Evolutionary conservation across 2,888 invertebrate species (phyloP).

Genomic region (Lamellibrachia satsuma): DNA sequence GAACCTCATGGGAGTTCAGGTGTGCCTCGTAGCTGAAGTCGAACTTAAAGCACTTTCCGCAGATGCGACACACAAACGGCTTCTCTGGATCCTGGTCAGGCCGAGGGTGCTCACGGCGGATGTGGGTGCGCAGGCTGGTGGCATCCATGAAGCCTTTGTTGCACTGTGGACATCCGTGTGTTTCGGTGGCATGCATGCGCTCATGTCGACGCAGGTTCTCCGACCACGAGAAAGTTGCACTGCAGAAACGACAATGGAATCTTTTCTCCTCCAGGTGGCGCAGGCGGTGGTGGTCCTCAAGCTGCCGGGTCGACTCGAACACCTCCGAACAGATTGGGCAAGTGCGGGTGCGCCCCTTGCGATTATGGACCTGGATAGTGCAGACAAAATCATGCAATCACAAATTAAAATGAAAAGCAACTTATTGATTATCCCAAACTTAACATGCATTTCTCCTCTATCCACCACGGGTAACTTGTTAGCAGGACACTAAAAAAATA

Average conservation of each 20-base stretch:
- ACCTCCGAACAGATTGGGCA: slow-evolving; percentile 23
- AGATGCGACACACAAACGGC: slow-evolving; percentile 36
- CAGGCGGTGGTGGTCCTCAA: slow-evolving; percentile 39
- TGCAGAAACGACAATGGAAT: slow-evolving; percentile 35
- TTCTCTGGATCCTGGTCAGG: slow-evolving; percentile 25
- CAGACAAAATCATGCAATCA: not conserved
- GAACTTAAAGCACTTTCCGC: slow-evolving; percentile 37
- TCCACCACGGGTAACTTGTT: no score
- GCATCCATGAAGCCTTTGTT: slow-evolving; percentile 29
- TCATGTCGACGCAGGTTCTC: slow-evolving; percentile 38
- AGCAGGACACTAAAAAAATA: no score
- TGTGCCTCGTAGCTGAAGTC: slow-evolving; percentile 41
- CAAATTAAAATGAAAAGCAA: not conserved
- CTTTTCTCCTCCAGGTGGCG: slow-evolving; percentile 35
- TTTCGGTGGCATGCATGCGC: slow-evolving; percentile 26
- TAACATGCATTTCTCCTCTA: not conserved
- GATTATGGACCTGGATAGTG: not conserved
- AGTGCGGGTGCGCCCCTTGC: not conserved
- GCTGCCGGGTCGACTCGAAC: slow-evolving; percentile 27
- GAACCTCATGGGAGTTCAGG: slow-evolving; percentile 33
- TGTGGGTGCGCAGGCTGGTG: slow-evolving; percentile 29
- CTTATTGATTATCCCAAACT: not conserved
- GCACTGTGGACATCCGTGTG: slow-evolving; percentile 27
- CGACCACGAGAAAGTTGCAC: slow-evolving; percentile 38
- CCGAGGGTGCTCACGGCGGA: slow-evolving; percentile 8